phyloP scores from a whole-genome alignment of 2,888 invertebrate genomes.

The Drosophila helvetica region DNA sequence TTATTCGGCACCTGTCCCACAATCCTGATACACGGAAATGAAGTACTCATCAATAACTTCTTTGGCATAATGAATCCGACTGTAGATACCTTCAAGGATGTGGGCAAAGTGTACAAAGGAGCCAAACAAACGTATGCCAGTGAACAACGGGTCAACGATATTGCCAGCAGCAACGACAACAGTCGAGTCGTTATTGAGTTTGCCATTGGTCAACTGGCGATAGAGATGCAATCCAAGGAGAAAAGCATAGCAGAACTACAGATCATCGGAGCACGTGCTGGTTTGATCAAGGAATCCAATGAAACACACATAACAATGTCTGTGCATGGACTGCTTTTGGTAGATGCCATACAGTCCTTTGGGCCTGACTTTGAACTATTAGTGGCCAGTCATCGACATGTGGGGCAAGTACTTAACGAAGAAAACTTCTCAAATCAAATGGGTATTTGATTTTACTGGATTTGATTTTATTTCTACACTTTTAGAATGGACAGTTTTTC shows the following conservation, averaged over 20 bases:
- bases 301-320: slow-evolving; percentile 92
- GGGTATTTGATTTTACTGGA: neutral
- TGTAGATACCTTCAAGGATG: slow-evolving; percentile 47
- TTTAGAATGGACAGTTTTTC: slow-evolving; percentile 95
- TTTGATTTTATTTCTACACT: neutral
- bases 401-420: slow-evolving; percentile 86
- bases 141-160: slow-evolving; percentile 38
- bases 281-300: slow-evolving; percentile 89
- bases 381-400: slow-evolving; percentile 96
- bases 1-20: slow-evolving; percentile 94
- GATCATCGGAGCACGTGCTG: slow-evolving; percentile 93
- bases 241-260: slow-evolving; percentile 96
- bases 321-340: slow-evolving; percentile 95
- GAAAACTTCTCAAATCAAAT: neutral
- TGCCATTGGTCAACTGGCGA: slow-evolving; percentile 92
- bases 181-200: slow-evolving; percentile 91
- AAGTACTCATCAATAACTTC: slow-evolving; percentile 91
- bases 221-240: slow-evolving; percentile 94
- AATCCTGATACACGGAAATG: slow-evolving; percentile 94
- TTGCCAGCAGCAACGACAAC: slow-evolving; percentile 84
- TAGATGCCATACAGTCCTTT: slow-evolving; percentile 97
- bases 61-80: slow-evolving; percentile 84
- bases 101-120: slow-evolving; percentile 28
- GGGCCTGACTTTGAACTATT: slow-evolving; percentile 97
- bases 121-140: slow-evolving; percentile 35